These are phyloP conservation scores for Ommatoiulus sabulosus DNA, from an alignment of 2,888 invertebrate species.

Conservation along the genomic window DNA sequence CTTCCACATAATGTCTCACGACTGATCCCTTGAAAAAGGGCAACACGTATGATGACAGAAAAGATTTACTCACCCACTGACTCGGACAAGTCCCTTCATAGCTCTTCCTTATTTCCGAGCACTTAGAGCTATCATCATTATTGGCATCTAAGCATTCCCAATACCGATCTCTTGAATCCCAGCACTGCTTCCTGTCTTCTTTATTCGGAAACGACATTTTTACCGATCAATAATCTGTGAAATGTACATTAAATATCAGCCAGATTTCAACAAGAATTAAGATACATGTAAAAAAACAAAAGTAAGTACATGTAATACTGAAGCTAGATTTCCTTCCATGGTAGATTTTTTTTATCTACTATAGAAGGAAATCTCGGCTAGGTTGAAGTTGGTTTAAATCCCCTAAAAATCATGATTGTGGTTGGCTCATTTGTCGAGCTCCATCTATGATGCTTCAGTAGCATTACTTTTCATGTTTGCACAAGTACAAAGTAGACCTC, in stretches of 20 bases:
- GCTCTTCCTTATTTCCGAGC: conserved; percentile 73
- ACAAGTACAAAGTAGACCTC: too few relatives aligned
- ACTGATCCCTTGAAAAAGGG: background rate
- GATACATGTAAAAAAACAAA: too few relatives aligned
- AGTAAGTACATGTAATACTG: too few relatives aligned
- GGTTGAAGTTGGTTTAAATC: too few relatives aligned
- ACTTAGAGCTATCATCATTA: conserved; percentile 74
- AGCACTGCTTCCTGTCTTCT: conserved; percentile 83
- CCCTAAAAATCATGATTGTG: too few relatives aligned
- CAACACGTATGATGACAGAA: too few relatives aligned
- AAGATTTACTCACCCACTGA: conserved; percentile 64
- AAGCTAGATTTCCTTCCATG: too few relatives aligned
- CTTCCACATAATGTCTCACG: background rate
- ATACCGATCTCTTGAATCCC: conserved; percentile 85
- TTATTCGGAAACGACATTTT: conserved; percentile 76
- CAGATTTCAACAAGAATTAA: background rate
- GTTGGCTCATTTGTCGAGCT: too few relatives aligned
- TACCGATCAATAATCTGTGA: background rate
- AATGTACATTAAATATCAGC: background rate
- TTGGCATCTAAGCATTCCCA: conserved; percentile 86
- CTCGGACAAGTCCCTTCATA: conserved; percentile 66
- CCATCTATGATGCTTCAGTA: too few relatives aligned
- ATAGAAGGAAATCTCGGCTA: too few relatives aligned
- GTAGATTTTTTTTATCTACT: too few relatives aligned
- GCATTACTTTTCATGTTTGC: too few relatives aligned